A percentile compares a stretch with the other conserved stretches of the same genome.
Conservation (phyloP, 1,140 invertebrate genomes). For the Matsumurasca onukii region DNA sequence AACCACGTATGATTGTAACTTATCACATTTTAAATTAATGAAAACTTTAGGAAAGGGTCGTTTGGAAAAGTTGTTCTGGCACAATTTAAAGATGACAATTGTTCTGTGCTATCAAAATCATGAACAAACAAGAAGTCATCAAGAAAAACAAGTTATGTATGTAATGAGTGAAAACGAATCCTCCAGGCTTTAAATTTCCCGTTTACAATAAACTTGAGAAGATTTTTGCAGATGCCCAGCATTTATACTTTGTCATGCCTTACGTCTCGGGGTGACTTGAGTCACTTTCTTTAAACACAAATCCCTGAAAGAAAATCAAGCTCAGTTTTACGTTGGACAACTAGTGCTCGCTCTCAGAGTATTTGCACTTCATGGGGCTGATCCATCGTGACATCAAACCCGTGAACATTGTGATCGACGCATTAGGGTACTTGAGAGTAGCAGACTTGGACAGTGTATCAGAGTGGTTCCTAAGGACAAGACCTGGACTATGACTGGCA, state of each 20-base stretch:
- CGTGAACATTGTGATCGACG: slow-evolving; percentile 92
- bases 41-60: neutral
- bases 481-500: slow-evolving; percentile 51
- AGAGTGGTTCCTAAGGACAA: slow-evolving; percentile 54
- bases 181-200: slow-evolving; percentile 76
- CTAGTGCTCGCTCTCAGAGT: slow-evolving; percentile 89
- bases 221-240: slow-evolving; percentile 84
- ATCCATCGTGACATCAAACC: slow-evolving; percentile 94
- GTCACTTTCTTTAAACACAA: slow-evolving; percentile 67
- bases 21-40: slow-evolving; percentile 9
- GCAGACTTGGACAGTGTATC: slow-evolving; percentile 91
- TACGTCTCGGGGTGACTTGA: slow-evolving; percentile 82
- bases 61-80: slow-evolving; percentile 23
- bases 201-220: slow-evolving; percentile 81
- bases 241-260: slow-evolving; percentile 78
- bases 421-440: slow-evolving; percentile 78
- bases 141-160: neutral
- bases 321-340: slow-evolving; percentile 93
- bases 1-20: neutral
- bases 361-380: slow-evolving; percentile 86
- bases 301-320: slow-evolving; percentile 74
- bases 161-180: slow-evolving; percentile 76
- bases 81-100: slow-evolving; percentile 53
- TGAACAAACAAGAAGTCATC: slow-evolving; percentile 74
- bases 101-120: slow-evolving; percentile 87